Evolutionary conservation across 2,113 vertebrate species (phyloP), one percentile per base, ranked within the genome.

Genomic region (Xiphophorus maculatus): DNA sequence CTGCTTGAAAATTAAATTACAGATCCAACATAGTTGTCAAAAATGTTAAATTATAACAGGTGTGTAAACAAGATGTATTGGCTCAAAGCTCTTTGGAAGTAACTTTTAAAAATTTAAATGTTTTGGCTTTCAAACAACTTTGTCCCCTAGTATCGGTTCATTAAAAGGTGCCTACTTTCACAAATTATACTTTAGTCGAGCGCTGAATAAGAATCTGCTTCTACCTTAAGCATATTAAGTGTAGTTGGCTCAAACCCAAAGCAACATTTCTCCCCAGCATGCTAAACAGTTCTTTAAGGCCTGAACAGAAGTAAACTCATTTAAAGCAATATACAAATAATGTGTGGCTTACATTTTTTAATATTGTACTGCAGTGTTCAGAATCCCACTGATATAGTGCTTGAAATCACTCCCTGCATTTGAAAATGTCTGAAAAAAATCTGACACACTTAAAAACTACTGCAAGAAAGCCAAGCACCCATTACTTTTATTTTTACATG

Each of bases 341-440:
- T 13, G 25, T 8, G 15, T 28, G 13, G n/a, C 13, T 67, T 7
- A 67, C 5, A 27, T 19, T 40, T 44, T 67, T 28, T 7, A 17
- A 37, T 13, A 40, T 6, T 25, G 14, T 37, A 11, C n/a, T 4
- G 32, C 42, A 48, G 44, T 64, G 30, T 22, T 67, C 15, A 58
- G 15, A 54, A 13, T 28, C 30, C 66, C 58, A 68, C 27, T 71
- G 17, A 35, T 30, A 73, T 58, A 30, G 15, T 77, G 60, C 65
- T 74, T 75, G 0, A 4, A 80, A 81, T 2, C 70, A 71, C 83
- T 89, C 74, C 12, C 40, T 54, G 33, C 22, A 63, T 67, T n/a
- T 25, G 3, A 29, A 29, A 17, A 1, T 44, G 60, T 63, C 3
- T 25, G 13, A 25, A 63, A 5, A 42, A 42, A 15, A 15, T 15